Percentiles rank a stretch among this genome's conserved stretches.
Evolutionary conservation across 1,140 invertebrate species (phyloP).

Genomic region (Drosophila trapezifrons): DNA sequence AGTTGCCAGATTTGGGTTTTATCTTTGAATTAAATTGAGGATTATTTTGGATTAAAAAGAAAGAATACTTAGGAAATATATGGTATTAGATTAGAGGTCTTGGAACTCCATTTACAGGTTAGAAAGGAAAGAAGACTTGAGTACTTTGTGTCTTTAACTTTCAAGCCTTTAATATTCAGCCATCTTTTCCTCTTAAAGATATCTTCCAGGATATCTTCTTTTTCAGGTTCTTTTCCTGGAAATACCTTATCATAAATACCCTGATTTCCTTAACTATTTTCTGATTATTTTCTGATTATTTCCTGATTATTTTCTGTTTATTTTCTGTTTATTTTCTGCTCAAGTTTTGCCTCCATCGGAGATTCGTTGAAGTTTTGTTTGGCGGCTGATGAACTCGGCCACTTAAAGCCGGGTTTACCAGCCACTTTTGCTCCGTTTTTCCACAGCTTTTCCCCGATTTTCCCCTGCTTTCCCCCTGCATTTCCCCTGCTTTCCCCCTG

Average conservation of each 20-base stretch:
- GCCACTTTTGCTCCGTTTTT: too few relatives aligned
- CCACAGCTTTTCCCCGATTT: too few relatives aligned
- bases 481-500: not conserved
- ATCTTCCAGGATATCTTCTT: not conserved
- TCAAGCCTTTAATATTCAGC: too few relatives aligned
- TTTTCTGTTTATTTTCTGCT: not conserved
- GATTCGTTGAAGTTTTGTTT: not conserved
- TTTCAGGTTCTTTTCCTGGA: not conserved
- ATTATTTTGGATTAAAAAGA: too few relatives aligned
- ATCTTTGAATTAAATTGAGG: not conserved
- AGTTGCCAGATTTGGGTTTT: too few relatives aligned
- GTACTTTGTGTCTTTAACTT: too few relatives aligned
- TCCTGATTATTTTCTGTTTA: not conserved
- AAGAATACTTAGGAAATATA: too few relatives aligned
- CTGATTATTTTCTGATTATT: not conserved
- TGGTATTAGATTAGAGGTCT: too few relatives aligned
- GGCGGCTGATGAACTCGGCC: not conserved
- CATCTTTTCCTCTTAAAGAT: not conserved
- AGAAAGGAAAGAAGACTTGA: too few relatives aligned
- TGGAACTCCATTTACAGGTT: too few relatives aligned
- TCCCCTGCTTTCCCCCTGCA: not conserved
- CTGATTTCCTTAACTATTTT: not conserved
- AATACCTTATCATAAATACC: too few relatives aligned
- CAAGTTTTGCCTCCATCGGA: not conserved
- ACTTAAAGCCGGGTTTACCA: slow-evolving; percentile 13